Percentiles rank a stretch among this genome's conserved stretches.
phyloP scores from a whole-genome alignment of 2,113 vertebrate species.

The Ciconia stormi region DNA sequence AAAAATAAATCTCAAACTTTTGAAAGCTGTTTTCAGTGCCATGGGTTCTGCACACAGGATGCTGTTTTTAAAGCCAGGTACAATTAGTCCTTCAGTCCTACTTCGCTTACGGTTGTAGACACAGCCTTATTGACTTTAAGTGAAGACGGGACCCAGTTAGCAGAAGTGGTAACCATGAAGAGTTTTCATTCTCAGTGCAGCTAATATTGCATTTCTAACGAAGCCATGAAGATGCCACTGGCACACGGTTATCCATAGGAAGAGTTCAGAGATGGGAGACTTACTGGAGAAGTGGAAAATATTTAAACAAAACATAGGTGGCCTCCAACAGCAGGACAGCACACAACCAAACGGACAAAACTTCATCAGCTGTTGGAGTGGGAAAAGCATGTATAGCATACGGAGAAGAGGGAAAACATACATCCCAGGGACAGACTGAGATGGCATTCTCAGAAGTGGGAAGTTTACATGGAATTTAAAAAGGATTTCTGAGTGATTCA shows the following conservation, averaged over 20 bases:
- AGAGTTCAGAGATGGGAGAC: background rate
- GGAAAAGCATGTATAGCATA: background rate
- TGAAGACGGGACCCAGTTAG: background rate
- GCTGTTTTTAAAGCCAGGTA: background rate
- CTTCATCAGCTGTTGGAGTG: background rate
- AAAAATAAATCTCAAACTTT: background rate
- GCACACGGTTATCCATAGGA: background rate
- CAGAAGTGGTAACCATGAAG: background rate
- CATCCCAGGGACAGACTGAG: background rate
- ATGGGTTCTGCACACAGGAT: background rate
- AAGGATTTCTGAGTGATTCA: background rate
- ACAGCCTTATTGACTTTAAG: background rate
- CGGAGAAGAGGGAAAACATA: background rate
- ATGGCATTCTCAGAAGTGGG: background rate
- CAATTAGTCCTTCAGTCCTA: background rate
- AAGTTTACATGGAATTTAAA: background rate
- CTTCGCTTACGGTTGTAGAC: background rate
- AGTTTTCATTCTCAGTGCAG: background rate
- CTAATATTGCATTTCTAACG: background rate
- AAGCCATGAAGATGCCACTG: background rate
- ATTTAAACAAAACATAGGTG: background rate
- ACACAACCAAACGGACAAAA: background rate
- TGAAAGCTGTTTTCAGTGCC: background rate
- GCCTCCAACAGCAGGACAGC: background rate
- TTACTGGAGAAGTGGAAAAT: background rate